Percentiles rank a stretch among this genome's conserved stretches.
Evolutionary conservation across 2,113 vertebrate genomes (phyloP).

Genomic region (Cricetomys ansorgei): DNA sequence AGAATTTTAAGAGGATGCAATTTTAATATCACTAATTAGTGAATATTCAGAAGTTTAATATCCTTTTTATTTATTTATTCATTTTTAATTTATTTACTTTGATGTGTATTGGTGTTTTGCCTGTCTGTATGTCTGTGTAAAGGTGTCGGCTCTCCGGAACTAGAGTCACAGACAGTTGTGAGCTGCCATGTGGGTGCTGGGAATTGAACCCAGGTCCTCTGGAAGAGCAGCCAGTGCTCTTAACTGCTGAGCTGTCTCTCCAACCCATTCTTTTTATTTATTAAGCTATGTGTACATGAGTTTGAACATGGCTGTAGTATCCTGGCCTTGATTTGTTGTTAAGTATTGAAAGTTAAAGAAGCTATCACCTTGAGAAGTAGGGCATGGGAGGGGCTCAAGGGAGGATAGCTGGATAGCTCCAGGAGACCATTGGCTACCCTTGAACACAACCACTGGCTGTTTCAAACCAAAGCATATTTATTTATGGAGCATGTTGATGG

Average conservation of each 20-base stretch:
- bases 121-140: no score
- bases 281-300: neutral
- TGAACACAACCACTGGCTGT: neutral
- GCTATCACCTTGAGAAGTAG: neutral
- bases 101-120: no score
- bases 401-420: neutral
- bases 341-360: neutral
- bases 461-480: conserved; percentile 39
- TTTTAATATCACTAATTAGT: conserved; percentile 41
- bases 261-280: no score
- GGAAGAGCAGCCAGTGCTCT: no score
- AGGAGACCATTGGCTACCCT: neutral
- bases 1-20: neutral
- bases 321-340: neutral
- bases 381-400: neutral
- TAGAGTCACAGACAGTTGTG: no score
- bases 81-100: neutral
- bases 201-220: no score
- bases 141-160: no score
- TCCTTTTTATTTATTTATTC: neutral
- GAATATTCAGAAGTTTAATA: neutral
- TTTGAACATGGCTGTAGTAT: neutral
- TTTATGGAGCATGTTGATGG: conserved; percentile 29
- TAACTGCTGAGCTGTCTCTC: no score
- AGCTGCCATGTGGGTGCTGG: no score